phyloP scores from a whole-genome alignment of 2,888 invertebrate genomes.

The Ptychoptera contaminata region DNA sequence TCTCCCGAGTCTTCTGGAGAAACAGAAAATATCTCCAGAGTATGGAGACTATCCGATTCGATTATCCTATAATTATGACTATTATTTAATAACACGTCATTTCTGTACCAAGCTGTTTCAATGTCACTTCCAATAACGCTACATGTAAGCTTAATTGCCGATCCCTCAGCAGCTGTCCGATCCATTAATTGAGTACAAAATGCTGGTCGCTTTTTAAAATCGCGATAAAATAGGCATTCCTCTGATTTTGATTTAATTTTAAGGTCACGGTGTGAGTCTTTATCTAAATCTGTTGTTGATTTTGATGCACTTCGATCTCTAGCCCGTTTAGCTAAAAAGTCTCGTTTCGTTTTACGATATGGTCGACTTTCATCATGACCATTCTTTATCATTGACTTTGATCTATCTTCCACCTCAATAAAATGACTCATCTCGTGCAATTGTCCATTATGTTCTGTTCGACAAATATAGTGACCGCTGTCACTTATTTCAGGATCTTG shows the following conservation, averaged over 20 bases:
- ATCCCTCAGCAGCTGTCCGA: conserved; percentile 56
- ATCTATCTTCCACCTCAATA: conserved; percentile 37
- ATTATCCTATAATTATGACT: conserved; percentile 41
- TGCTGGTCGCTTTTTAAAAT: conserved; percentile 37
- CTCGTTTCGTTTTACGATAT: not conserved
- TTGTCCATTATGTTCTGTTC: conserved; percentile 53
- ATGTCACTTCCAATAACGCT: conserved; percentile 53
- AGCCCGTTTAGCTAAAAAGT: not conserved
- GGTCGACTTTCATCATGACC: not conserved
- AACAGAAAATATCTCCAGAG: conserved; percentile 55
- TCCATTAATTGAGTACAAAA: conserved; percentile 65
- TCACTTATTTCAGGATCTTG: conserved; percentile 48
- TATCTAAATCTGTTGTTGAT: conserved; percentile 4
- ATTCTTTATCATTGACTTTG: not conserved
- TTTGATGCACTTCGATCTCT: not conserved
- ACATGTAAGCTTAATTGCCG: conserved; percentile 59
- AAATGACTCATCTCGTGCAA: conserved; percentile 58
- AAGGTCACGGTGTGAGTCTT: not conserved
- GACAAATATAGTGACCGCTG: conserved; percentile 62
- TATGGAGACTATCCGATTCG: conserved; percentile 49
- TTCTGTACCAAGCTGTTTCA: conserved; percentile 56
- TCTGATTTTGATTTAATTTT: not conserved
- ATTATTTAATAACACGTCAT: conserved; percentile 36
- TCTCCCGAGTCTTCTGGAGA: conserved; percentile 56
- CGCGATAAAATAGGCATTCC: not conserved